phyloP scores from a whole-genome alignment of 2,113 vertebrate species.

The Deroptyus accipitrinus region DNA sequence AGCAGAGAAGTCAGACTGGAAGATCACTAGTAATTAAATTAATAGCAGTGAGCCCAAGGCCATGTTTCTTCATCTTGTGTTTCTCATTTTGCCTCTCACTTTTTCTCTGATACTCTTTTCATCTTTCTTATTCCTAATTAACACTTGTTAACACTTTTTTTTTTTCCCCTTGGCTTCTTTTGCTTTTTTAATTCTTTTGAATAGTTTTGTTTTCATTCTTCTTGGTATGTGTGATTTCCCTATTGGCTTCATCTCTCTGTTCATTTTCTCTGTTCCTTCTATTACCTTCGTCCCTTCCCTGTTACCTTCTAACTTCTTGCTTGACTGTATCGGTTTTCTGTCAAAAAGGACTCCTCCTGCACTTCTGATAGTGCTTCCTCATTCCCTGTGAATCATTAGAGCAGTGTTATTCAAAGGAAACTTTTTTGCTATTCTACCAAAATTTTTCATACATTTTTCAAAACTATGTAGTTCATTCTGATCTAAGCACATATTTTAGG shows the following conservation, averaged over 20 bases:
- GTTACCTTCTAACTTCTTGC: not conserved
- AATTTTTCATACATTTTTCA: not conserved
- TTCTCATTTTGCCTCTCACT: not conserved
- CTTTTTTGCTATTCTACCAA: not conserved
- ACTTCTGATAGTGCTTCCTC: not conserved
- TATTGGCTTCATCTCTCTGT: not conserved
- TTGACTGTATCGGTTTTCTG: not conserved
- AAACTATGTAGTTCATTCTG: not conserved
- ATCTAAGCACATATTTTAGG: not conserved
- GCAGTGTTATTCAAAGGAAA: not conserved
- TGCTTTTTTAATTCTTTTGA: not conserved
- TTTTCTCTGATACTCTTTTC: not conserved
- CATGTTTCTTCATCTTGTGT: not conserved
- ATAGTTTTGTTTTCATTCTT: not conserved
- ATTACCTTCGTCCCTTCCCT: not conserved
- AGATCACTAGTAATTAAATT: conserved; percentile 49
- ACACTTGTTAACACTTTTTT: not conserved
- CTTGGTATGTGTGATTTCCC: not conserved
- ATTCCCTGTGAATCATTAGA: not conserved
- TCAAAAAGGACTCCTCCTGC: not conserved
- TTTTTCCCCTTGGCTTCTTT: not conserved
- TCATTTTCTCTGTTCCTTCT: not conserved
- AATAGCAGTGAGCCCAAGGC: conserved; percentile 6
- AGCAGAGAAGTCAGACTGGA: not conserved
- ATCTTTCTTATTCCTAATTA: not conserved